Conservation (phyloP, 2,797 vertebrate genomes). For the Phylloscopus collybita region DNA sequence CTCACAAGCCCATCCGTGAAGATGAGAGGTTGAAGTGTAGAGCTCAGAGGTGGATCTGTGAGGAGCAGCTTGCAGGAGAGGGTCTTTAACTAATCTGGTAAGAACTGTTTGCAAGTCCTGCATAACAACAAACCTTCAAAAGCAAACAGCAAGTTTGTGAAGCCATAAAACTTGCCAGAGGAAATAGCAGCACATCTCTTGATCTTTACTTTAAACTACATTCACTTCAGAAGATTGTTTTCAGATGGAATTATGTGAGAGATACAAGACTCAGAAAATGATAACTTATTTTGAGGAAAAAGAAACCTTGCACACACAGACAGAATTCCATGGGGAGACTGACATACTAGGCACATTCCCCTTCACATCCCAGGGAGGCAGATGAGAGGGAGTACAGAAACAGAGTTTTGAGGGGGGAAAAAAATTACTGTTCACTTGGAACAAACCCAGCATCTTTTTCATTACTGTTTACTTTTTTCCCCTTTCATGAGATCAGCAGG, state of each 20-base stretch:
- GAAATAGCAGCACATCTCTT: neutral
- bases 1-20: neutral
- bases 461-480: constrained; percentile 25
- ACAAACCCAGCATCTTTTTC: constrained; percentile 42
- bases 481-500: constrained; percentile 53
- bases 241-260: neutral
- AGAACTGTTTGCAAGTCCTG: neutral
- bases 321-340: neutral
- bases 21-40: neutral
- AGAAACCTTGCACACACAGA: neutral
- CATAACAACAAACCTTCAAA: neutral
- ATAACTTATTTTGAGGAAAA: neutral
- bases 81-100: neutral
- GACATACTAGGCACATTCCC: neutral
- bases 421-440: constrained; percentile 1
- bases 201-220: neutral
- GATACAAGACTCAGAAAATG: neutral
- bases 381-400: neutral
- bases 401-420: neutral
- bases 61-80: neutral
- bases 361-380: neutral
- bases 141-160: neutral
- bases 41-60: neutral
- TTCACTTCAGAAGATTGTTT: neutral
- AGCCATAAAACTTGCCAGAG: neutral